Evolutionary conservation across 2,113 vertebrate genomes (phyloP).

Genomic region (Nibea coibor): DNA sequence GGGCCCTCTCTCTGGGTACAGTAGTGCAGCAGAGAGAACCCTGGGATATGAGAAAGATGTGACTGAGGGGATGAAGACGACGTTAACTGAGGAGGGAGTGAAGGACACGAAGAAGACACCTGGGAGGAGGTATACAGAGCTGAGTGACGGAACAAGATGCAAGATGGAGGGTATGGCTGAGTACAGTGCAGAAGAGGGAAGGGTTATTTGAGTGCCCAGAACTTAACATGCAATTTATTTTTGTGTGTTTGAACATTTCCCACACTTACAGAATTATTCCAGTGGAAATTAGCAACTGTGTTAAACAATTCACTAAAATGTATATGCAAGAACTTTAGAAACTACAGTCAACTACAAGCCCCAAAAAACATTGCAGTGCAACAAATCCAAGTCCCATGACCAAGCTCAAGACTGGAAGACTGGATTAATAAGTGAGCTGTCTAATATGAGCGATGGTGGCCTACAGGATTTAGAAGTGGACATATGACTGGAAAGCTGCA

Average conservation of each 20-base stretch:
- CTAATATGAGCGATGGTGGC: not conserved
- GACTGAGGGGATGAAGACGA: constrained; percentile 19
- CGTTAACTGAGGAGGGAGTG: not conserved
- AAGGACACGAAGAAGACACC: constrained; percentile 12
- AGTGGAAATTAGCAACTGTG: not conserved
- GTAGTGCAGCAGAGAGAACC: constrained; percentile 60
- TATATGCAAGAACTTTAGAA: not conserved
- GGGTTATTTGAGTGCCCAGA: not conserved
- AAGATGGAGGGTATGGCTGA: not conserved
- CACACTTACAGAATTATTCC: not conserved
- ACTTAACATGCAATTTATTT: not conserved
- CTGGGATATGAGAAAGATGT: constrained; percentile 50
- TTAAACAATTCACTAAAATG: not conserved
- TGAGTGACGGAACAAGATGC: not conserved
- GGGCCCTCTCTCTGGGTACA: constrained; percentile 68
- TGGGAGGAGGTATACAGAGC: not conserved
- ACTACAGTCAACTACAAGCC: not conserved
- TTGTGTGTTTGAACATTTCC: not conserved
- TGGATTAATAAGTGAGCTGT: not conserved
- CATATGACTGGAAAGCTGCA: not conserved
- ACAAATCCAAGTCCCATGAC: not conserved
- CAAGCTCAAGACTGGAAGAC: not conserved
- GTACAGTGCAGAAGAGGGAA: not conserved
- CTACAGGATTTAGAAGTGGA: not conserved
- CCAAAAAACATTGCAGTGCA: not conserved